These are phyloP conservation scores for Elephas maximus DNA, from an alignment of 2,113 vertebrate species.

Conservation along the genomic window DNA sequence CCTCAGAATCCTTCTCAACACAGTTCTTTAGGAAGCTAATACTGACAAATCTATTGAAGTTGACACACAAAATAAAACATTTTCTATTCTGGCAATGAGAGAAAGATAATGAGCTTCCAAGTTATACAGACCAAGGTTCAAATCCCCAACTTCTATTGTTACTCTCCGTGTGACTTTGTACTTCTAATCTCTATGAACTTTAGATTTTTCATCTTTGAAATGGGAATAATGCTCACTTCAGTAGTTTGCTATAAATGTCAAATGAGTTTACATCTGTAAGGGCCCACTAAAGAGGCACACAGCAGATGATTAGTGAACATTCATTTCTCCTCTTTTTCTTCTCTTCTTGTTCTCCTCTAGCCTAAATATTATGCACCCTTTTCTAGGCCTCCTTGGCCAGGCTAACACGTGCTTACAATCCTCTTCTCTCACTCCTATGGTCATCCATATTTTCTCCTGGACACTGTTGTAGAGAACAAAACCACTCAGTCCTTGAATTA, in stretches of 20 bases:
- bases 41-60: background rate
- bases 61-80: background rate
- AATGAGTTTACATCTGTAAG: background rate
- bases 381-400: background rate
- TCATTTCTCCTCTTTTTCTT: background rate
- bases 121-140: background rate
- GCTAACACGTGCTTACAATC: background rate
- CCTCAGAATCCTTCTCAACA: background rate
- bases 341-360: background rate
- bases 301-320: background rate
- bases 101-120: background rate
- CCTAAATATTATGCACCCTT: background rate
- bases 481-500: no score
- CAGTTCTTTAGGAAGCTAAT: slow-evolving; percentile 4
- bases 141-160: background rate
- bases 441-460: background rate
- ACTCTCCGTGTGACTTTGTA: background rate
- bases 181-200: background rate
- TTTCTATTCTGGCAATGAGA: background rate
- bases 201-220: slow-evolving; percentile 16
- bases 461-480: background rate
- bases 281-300: background rate
- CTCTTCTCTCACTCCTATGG: background rate
- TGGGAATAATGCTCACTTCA: background rate
- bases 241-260: background rate